Percentiles rank a stretch among this genome's conserved stretches.
Evolutionary conservation across 2,797 vertebrate genomes (phyloP).

Genomic region (Denticeps clupeoides): DNA sequence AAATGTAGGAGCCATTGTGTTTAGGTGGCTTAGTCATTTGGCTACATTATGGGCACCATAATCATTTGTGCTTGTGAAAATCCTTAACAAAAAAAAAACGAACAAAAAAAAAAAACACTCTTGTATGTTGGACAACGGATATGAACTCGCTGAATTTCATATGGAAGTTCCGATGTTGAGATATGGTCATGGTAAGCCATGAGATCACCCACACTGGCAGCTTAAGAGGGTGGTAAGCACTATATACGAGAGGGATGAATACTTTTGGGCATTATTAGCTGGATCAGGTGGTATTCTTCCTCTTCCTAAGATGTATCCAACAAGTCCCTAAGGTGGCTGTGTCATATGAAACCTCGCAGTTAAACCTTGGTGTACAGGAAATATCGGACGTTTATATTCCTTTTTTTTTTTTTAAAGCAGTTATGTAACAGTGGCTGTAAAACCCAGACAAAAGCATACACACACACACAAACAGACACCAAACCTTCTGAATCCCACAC

Average conservation of each 20-base stretch:
- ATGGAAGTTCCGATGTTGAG: constrained; percentile 23
- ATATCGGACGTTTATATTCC: constrained; percentile 34
- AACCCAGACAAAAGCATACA: constrained; percentile 34
- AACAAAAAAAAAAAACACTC: not conserved
- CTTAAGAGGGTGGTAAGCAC: constrained; percentile 38
- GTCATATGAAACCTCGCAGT: constrained; percentile 35
- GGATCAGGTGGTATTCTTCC: constrained; percentile 48
- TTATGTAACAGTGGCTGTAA: constrained; percentile 40
- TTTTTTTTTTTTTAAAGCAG: constrained; percentile 54
- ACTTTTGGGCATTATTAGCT: constrained; percentile 64
- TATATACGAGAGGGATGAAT: constrained; percentile 41
- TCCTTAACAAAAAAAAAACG: constrained; percentile 3
- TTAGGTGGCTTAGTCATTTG: constrained; percentile 30
- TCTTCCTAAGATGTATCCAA: constrained; percentile 36
- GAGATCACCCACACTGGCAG: constrained; percentile 31
- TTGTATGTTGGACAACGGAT: not conserved
- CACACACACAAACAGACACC: not conserved
- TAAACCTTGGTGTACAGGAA: constrained; percentile 37
- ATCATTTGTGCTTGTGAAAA: constrained; percentile 11
- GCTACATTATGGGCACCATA: constrained; percentile 35
- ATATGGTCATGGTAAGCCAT: constrained; percentile 8
- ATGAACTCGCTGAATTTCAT: constrained; percentile 1
- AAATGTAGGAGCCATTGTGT: not conserved
- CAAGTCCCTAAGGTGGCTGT: constrained; percentile 36
- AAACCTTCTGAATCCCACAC: not conserved